Conservation (phyloP, 2,113 vertebrate genomes). For the Rostratula benghalensis region DNA sequence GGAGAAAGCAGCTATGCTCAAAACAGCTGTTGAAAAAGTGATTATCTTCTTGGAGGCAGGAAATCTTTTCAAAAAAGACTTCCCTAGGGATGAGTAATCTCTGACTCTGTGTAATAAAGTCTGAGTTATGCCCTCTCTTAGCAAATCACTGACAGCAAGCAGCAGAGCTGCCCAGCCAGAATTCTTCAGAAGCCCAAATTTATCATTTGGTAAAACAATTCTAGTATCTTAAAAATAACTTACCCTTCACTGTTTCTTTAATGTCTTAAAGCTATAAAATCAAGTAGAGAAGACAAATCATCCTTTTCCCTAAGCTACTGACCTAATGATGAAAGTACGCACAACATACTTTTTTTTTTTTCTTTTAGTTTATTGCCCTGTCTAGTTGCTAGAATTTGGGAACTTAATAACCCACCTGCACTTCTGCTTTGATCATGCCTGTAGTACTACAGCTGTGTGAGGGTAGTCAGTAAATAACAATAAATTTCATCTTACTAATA, state of each 20-base stretch:
- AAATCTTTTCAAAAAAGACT: neutral
- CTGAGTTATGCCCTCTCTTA: neutral
- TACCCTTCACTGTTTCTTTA: neutral
- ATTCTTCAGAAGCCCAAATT: neutral
- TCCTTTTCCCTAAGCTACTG: neutral
- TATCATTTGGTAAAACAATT: neutral
- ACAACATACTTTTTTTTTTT: neutral
- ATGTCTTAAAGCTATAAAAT: neutral
- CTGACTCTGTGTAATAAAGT: neutral
- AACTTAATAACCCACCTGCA: neutral
- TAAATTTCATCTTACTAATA: neutral
- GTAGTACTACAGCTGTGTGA: neutral
- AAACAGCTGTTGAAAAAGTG: neutral
- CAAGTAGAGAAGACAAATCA: neutral
- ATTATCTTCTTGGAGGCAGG: neutral
- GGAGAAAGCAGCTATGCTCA: neutral
- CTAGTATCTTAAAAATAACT: neutral
- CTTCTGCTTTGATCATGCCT: neutral
- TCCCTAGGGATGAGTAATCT: neutral
- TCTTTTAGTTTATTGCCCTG: neutral
- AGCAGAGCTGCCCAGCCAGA: neutral
- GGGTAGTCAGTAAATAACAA: neutral
- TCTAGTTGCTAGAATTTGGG: neutral
- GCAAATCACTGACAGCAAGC: rapidly evolving
- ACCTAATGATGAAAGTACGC: neutral